These are phyloP conservation scores for Bothrops jararaca DNA, from an alignment of 2,113 vertebrate species.

Conservation along the genomic window DNA sequence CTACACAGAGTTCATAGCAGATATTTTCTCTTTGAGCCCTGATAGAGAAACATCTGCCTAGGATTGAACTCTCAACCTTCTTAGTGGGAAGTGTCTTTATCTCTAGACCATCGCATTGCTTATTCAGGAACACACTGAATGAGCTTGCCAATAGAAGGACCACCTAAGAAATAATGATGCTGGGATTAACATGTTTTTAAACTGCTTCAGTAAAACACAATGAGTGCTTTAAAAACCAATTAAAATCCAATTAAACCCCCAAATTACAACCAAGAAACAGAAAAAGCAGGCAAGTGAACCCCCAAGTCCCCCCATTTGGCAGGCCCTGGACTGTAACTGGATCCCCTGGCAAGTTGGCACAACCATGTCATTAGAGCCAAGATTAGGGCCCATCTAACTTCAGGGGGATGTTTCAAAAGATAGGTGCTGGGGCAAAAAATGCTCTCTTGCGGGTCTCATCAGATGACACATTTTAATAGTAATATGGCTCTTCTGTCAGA, in stretches of 20 bases:
- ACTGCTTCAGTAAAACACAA: neutral
- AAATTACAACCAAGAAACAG: neutral
- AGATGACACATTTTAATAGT: neutral
- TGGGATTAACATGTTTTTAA: neutral
- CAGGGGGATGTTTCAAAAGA: neutral
- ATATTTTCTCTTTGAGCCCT: neutral
- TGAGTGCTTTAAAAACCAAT: neutral
- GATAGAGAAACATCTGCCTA: neutral
- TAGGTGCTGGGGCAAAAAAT: neutral
- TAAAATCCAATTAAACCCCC: neutral
- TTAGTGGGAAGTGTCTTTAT: neutral
- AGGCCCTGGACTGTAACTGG: neutral
- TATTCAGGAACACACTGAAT: neutral
- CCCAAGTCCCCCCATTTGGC: neutral
- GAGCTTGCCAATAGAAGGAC: neutral
- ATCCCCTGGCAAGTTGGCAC: neutral
- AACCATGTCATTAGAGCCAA: neutral
- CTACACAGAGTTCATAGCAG: neutral
- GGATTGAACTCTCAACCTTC: neutral
- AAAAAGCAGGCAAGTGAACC: neutral
- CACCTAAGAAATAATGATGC: neutral
- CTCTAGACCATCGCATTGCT: neutral
- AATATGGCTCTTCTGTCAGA: neutral
- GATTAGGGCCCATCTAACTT: neutral
- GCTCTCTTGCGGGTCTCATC: neutral